These are phyloP conservation scores for Zosterops borbonicus DNA, from an alignment of 2,113 vertebrate genomes.

Conservation along the genomic window DNA sequence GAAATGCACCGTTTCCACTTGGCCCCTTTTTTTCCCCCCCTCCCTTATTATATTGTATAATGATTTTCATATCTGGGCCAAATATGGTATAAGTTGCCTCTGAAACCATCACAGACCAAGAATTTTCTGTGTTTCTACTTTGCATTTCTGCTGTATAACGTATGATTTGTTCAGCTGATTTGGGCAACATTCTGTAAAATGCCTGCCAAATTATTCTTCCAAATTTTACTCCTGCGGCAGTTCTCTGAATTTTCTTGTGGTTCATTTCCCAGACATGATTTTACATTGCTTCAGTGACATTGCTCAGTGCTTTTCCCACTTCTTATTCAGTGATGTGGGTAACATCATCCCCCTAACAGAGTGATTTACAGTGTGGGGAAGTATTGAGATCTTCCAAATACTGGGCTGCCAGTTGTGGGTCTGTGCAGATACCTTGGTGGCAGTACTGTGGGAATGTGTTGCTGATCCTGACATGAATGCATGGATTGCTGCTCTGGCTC, in stretches of 20 bases:
- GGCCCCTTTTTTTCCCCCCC: not conserved
- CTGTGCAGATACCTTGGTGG: rapidly evolving
- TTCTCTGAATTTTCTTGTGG: not conserved
- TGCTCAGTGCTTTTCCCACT: not conserved
- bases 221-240: not conserved
- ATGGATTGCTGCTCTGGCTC: not conserved
- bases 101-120: not conserved
- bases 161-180: not conserved
- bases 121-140: not conserved
- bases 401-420: not conserved
- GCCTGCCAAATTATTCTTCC: not conserved
- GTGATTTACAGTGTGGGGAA: rapidly evolving
- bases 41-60: not conserved
- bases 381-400: not conserved
- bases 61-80: not conserved
- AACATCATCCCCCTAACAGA: not conserved
- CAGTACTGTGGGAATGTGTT: not conserved
- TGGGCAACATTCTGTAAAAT: not conserved
- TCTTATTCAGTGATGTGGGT: not conserved
- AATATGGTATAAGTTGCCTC: not conserved
- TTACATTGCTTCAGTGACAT: not conserved
- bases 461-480: rapidly evolving
- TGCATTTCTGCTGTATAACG: not conserved
- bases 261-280: not conserved
- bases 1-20: not conserved